These are phyloP conservation scores for Carduelis carduelis DNA, from an alignment of 2,797 vertebrate species.

Conservation along the genomic window DNA sequence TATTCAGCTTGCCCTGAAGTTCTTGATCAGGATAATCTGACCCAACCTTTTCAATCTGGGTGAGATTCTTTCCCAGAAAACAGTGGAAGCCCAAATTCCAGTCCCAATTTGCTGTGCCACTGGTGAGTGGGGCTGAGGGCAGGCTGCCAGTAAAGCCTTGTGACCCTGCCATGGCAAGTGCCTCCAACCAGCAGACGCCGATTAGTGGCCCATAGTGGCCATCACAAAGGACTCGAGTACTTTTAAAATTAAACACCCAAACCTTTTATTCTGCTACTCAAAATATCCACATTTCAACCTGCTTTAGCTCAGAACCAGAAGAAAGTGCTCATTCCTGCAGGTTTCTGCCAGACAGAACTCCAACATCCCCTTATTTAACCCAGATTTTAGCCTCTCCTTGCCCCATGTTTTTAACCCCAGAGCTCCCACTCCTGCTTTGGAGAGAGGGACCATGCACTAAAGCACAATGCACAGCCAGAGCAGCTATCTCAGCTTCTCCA, in stretches of 20 bases:
- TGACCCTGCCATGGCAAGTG: not conserved
- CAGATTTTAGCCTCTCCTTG: not conserved
- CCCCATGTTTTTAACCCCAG: not conserved
- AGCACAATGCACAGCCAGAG: rapidly evolving
- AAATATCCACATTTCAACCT: not conserved
- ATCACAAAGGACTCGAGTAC: not conserved
- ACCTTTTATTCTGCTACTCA: not conserved
- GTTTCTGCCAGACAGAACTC: not conserved
- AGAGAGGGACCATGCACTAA: not conserved
- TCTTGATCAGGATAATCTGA: not conserved
- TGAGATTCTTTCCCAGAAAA: not conserved
- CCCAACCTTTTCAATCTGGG: not conserved
- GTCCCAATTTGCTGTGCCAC: not conserved
- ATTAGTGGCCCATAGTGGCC: not conserved
- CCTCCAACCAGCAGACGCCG: not conserved
- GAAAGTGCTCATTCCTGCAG: not conserved
- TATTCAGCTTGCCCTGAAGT: not conserved
- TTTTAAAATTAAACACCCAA: not conserved
- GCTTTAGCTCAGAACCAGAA: not conserved
- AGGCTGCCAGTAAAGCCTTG: not conserved
- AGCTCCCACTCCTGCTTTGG: not conserved
- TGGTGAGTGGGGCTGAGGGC: not conserved
- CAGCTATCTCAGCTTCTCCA: not conserved
- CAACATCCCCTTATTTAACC: not conserved
- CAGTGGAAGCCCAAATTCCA: not conserved